These are phyloP conservation scores for Platygyra sinensis DNA, from an alignment of 64 coral and sea anemone species.

Conservation along the genomic window DNA sequence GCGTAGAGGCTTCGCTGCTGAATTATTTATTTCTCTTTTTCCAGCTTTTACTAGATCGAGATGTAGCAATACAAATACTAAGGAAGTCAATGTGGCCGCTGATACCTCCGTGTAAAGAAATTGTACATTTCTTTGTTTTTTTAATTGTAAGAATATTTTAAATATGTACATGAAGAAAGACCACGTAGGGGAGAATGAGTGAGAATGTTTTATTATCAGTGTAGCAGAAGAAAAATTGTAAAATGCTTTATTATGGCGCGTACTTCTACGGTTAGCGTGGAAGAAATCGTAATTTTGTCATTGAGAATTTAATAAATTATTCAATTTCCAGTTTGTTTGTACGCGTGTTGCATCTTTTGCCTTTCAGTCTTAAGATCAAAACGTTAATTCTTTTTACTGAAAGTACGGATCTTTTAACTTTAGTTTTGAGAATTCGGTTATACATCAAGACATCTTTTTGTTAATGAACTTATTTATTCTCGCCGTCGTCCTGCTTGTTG, in stretches of 20 bases:
- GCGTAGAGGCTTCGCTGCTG: no score
- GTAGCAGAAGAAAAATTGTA: neutral
- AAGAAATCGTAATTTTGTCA: neutral
- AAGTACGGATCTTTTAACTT: no score
- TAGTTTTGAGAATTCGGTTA: no score
- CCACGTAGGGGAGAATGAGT: neutral
- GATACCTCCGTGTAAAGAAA: neutral
- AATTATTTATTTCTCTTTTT: neutral
- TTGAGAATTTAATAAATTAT: neutral
- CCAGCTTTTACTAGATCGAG: neutral
- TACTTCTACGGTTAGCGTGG: neutral
- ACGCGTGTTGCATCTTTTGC: neutral
- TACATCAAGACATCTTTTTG: no score
- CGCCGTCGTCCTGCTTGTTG: no score
- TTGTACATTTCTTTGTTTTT: neutral
- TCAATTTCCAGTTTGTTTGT: neutral
- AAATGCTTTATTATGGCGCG: neutral
- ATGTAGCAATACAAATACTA: neutral
- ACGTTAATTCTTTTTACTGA: no score
- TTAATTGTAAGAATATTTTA: slow-evolving; percentile 15
- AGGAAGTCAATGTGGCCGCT: no score
- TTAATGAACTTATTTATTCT: no score
- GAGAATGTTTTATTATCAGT: neutral
- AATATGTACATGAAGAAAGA: neutral
- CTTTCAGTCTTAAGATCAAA: no score